Conservation (phyloP, 2,888 invertebrate genomes). For the Marronus borbonicus region DNA sequence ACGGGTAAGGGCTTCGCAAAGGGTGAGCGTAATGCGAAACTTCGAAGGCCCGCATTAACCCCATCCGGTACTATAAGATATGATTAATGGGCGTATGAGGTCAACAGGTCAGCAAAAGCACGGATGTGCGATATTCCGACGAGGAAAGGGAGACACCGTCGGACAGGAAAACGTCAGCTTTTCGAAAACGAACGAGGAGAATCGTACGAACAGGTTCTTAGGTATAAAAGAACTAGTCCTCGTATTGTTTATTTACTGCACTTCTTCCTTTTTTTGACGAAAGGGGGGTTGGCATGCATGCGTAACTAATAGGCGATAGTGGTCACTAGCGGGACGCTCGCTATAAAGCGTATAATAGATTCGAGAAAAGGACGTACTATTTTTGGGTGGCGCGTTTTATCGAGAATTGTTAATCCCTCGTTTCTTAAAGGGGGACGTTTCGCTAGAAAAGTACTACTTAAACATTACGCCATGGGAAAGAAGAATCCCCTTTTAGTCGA, state of each 20-base stretch:
- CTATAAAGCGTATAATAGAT: slow-evolving; percentile 2
- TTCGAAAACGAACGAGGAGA: slow-evolving; percentile 17
- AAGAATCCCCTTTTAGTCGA: neutral
- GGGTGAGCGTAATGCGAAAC: slow-evolving; percentile 13
- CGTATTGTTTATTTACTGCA: slow-evolving; percentile 44
- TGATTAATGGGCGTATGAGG: slow-evolving; percentile 71
- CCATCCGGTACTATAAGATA: slow-evolving; percentile 67
- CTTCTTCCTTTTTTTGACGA: slow-evolving; percentile 43
- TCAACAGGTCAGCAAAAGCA: slow-evolving; percentile 65
- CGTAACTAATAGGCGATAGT: slow-evolving; percentile 63
- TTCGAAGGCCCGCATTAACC: slow-evolving; percentile 61
- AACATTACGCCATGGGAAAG: slow-evolving; percentile 23
- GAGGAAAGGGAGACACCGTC: slow-evolving; percentile 32
- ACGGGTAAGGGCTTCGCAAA: neutral
- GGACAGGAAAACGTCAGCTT: slow-evolving; percentile 45
- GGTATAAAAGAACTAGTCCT: slow-evolving; percentile 45
- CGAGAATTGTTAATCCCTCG: slow-evolving; percentile 37
- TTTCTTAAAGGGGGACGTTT: slow-evolving; percentile 23
- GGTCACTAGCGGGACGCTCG: slow-evolving; percentile 33
- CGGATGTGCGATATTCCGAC: slow-evolving; percentile 38
- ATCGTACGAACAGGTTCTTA: slow-evolving; percentile 43
- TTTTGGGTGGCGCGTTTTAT: slow-evolving; percentile 28
- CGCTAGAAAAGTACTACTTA: slow-evolving; percentile 1
- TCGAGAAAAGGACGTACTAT: neutral
- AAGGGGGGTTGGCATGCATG: slow-evolving; percentile 61